Evolutionary conservation across 2,888 invertebrate species (phyloP), one percentile per base, ranked within the genome.

Genomic region (Nemotelus pantherinus): DNA sequence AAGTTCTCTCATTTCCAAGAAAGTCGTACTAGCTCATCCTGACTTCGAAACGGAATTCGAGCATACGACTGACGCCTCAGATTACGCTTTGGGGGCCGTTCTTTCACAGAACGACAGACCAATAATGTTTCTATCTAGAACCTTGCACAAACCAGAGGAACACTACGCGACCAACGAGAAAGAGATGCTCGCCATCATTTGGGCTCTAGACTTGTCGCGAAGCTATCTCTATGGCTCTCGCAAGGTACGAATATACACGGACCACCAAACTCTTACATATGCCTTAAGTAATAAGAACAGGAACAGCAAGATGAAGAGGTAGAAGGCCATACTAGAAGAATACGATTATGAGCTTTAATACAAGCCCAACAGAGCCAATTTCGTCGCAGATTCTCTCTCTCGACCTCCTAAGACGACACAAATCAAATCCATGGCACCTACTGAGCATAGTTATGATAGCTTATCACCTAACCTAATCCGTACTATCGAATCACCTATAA

Each of bases 261-360:
- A 76, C 45, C 76, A 64, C 48, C 65, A 76, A 50, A 43, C 76
- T 2, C 53, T 70, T 10, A 80, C 80, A 6, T 81, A 81, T 70
- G 77, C 80, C 2, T 76, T 82, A n/a, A 79, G 80, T 4, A 79
- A 81, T 41, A 79, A 79, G 78, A 81, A 50, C 63, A 80, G 60
- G 47, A 81, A 71, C 57, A 76, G 74, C 3, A 81, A 81, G 47
- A 79, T 81, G 41, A 81, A 80, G 50, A 63, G 80, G 2, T 80
- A 80, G 81, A 81, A 81, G 47, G 63, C 77, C 3, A 77, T 76
- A 2, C 43, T 80, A 7, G 79, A 80, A 41, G 80, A 80, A 41
- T 79, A 64, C 41, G 64, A 76, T 5, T 64, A 76, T 10, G 3
- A 76, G 43, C 2, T 76, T 0, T 2, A 48, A 7, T 78, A 80